A percentile compares a stretch with the other conserved stretches of the same genome.
Evolutionary conservation across 2,888 invertebrate species (phyloP).

Genomic region (Entomobrya proxima): DNA sequence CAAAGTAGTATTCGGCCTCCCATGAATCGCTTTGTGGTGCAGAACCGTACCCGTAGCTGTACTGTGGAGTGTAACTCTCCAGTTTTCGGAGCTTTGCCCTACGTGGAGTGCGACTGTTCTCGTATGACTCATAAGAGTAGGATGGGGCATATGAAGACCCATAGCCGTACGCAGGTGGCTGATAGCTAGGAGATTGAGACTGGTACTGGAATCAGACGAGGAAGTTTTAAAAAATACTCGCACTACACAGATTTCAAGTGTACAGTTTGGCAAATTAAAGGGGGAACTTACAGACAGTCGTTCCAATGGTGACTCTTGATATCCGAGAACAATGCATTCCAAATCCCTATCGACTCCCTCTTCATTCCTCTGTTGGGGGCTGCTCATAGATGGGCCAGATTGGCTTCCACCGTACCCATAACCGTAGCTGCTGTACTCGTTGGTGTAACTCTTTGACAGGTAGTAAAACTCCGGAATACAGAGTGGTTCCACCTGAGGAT

Average conservation of each 20-base stretch:
- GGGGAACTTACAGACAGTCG: conserved; percentile 69
- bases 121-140: conserved; percentile 70
- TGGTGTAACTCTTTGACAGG: conserved; percentile 72
- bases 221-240: neutral
- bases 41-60: conserved; percentile 71
- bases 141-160: conserved; percentile 69
- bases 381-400: neutral
- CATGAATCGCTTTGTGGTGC: conserved; percentile 71
- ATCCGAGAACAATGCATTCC: conserved; percentile 74
- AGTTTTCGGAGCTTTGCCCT: conserved; percentile 72
- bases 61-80: conserved; percentile 69
- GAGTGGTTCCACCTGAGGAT: conserved; percentile 73
- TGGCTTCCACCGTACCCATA: conserved; percentile 63
- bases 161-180: conserved; percentile 68
- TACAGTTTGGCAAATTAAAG: neutral
- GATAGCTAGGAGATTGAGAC: conserved; percentile 46
- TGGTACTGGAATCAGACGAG: conserved; percentile 59
- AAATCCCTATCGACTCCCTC: conserved; percentile 73
- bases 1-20: conserved; percentile 75
- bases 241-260: neutral
- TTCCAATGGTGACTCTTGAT: conserved; percentile 73
- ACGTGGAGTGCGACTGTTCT: conserved; percentile 73
- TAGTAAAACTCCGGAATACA: conserved; percentile 74
- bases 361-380: conserved; percentile 55
- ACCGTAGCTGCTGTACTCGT: conserved; percentile 71